Base-by-base conservation (phyloP, 2,888 invertebrate species). In the Cheilosia impressa region DNA sequence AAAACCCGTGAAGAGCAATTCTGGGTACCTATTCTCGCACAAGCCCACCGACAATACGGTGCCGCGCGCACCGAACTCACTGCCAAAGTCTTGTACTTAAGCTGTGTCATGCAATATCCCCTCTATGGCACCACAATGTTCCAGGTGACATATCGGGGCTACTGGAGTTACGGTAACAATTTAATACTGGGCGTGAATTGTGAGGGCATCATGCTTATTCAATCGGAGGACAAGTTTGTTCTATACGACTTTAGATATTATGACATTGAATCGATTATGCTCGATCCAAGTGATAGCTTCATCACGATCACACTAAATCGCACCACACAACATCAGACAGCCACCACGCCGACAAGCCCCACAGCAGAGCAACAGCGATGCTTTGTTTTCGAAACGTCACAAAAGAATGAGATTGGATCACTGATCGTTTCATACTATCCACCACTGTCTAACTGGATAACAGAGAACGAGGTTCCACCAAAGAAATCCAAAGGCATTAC, bases 81-180 rank as follows among this genome's bases (percentile, higher is more conserved):
- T 0, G 97, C 98, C 19, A 98, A 98, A 93, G 98, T 98, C 24
- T 93, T 98, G 87, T 98, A 98, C 92, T 93, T 98, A 84, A 97
- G 98, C 0, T 98, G 98, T 90, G 98, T 98, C 5, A 98, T 98
- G 97, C 98, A 98, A 92, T 98, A 98, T 92, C 98, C 98, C 0
- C 93, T 98, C 1, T 97, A 97, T 88, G 97, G 97, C 6, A 96
- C 97, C 78, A 97, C 97, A 0, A 94, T 96, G 90, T 97, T 96
- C 93, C 96, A 96, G 13, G 98, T 98, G 81, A 96, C 96, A 0
- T 98, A 98, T 91, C 95, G 97, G 88, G 98, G 98, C 15, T 97
- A 98, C 90, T 98, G 98, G 97, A 96, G 97, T 5, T 98, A 98
- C 90, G 97, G 90, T 15, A 94, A 93, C 88, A 93, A 93, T 87